phyloP scores from a whole-genome alignment of 2,113 vertebrate genomes.

The Hippocampus barbouri region DNA sequence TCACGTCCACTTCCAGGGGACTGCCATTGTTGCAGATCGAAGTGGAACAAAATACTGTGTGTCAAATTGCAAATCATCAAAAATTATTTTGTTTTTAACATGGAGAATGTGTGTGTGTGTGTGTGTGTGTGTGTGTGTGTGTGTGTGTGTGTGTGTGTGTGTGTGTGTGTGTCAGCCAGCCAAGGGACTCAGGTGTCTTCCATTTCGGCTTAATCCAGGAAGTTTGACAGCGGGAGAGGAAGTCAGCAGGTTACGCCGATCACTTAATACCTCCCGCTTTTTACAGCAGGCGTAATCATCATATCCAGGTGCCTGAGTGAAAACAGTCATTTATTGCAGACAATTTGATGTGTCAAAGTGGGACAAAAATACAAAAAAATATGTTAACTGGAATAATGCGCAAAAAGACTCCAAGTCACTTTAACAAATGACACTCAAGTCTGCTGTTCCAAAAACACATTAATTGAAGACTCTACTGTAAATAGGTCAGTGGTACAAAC shows the following conservation, averaged over 20 bases:
- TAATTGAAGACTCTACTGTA: too few species aligned
- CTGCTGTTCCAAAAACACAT: too few species aligned
- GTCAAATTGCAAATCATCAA: slow-evolving; percentile 36
- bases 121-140: slow-evolving; percentile 1
- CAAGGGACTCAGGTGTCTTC: slow-evolving; percentile 43
- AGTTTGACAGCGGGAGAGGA: slow-evolving; percentile 54
- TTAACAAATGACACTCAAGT: too few species aligned
- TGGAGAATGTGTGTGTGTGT: slow-evolving; percentile 4
- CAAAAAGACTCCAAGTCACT: neutral
- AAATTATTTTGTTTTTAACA: slow-evolving; percentile 9
- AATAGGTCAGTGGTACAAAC: too few species aligned
- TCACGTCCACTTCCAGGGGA: slow-evolving; percentile 55
- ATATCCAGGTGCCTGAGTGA: slow-evolving; percentile 26
- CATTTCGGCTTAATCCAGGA: slow-evolving; percentile 53
- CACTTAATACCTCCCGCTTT: slow-evolving; percentile 31
- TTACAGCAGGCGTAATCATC: slow-evolving; percentile 32
- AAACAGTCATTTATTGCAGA: neutral
- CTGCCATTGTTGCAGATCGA: slow-evolving; percentile 56
- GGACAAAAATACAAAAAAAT: neutral
- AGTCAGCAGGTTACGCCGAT: slow-evolving; percentile 37
- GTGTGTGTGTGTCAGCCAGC: slow-evolving; percentile 3
- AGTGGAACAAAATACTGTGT: slow-evolving; percentile 40
- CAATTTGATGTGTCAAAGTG: slow-evolving; percentile 13
- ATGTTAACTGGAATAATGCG: neutral
- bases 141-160: neutral